These are phyloP conservation scores for Sepioteuthis lessoniana DNA, from an alignment of 2,888 invertebrate species.

Conservation along the genomic window DNA sequence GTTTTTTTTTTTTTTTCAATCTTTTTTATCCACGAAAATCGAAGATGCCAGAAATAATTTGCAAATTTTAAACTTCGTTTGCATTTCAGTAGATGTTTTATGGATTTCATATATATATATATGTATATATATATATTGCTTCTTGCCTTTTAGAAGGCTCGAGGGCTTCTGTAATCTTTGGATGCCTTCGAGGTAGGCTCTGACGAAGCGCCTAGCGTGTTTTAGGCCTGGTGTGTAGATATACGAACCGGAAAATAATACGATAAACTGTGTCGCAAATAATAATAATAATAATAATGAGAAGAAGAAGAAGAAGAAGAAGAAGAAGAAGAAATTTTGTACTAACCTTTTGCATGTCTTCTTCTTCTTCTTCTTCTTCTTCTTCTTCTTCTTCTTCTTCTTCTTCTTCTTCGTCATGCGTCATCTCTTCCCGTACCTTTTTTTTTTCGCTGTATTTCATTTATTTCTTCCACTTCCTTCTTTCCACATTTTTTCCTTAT, in stretches of 20 bases:
- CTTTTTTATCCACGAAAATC: not conserved
- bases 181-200: not conserved
- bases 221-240: not conserved
- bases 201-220: not conserved
- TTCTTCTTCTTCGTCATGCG: not conserved
- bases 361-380: not conserved
- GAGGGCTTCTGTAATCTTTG: not conserved
- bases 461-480: not conserved
- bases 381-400: not conserved
- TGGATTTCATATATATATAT: not conserved
- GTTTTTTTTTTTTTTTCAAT: no score
- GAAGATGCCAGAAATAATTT: not conserved
- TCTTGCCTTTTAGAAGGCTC: not conserved
- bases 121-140: not conserved
- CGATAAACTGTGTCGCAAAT: not conserved
- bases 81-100: not conserved
- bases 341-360: not conserved
- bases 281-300: constrained; percentile 1
- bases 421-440: not conserved
- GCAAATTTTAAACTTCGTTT: not conserved
- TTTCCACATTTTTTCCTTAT: not conserved
- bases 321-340: not conserved
- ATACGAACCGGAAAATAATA: not conserved
- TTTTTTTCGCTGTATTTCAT: no score
- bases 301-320: not conserved